Evolutionary conservation across 2,888 invertebrate species (phyloP).

Genomic region (Brachypalpus laphriformis): DNA sequence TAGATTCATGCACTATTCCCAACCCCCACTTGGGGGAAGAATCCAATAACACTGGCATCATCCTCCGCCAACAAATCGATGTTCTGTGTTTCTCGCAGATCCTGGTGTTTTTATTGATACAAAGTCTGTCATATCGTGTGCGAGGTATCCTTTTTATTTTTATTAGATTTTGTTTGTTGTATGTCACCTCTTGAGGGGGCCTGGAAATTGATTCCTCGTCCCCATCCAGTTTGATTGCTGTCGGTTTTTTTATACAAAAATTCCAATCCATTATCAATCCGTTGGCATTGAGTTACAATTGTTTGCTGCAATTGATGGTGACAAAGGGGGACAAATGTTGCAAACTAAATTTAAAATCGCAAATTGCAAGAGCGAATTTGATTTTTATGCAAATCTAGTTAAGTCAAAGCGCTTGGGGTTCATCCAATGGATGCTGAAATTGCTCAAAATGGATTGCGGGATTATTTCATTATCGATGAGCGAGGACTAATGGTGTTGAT

Average conservation of each 20-base stretch:
- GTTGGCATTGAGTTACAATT: slow-evolving; percentile 3
- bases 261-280: slow-evolving; percentile 59
- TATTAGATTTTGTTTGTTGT: slow-evolving; percentile 63
- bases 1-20: slow-evolving; percentile 30
- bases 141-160: slow-evolving; percentile 64
- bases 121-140: slow-evolving; percentile 67
- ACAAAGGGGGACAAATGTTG: neutral
- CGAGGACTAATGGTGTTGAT: neutral
- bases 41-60: slow-evolving; percentile 32
- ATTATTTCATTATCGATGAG: slow-evolving; percentile 29
- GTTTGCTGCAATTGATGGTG: neutral
- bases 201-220: slow-evolving; percentile 45
- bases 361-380: slow-evolving; percentile 64
- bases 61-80: slow-evolving; percentile 17
- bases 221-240: slow-evolving; percentile 40
- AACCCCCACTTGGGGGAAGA: slow-evolving; percentile 1
- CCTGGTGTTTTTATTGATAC: slow-evolving; percentile 68
- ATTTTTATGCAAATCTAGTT: slow-evolving; percentile 66
- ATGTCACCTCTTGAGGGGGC: slow-evolving; percentile 16
- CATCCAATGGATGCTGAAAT: neutral
- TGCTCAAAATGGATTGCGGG: slow-evolving; percentile 9
- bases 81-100: slow-evolving; percentile 14
- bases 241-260: neutral
- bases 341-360: slow-evolving; percentile 65
- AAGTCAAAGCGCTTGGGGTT: slow-evolving; percentile 35